Conservation (phyloP, 2,113 vertebrate genomes). For the Ia io region DNA sequence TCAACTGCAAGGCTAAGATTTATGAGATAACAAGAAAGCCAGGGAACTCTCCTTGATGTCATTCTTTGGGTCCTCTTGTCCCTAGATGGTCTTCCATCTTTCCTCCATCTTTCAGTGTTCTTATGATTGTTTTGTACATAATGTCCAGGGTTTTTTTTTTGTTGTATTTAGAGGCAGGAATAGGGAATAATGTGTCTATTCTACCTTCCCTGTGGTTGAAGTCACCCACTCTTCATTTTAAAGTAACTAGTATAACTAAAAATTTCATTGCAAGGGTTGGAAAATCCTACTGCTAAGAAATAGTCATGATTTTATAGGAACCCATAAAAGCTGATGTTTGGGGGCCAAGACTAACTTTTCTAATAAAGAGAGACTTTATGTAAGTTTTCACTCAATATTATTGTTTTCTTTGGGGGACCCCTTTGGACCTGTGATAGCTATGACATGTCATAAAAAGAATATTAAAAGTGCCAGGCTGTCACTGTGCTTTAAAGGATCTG, state of each 20-base stretch:
- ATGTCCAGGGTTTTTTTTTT: background rate
- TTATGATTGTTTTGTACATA: background rate
- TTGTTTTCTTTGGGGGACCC: constrained; percentile 37
- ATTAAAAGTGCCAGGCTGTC: constrained; percentile 29
- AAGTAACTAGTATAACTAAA: constrained; percentile 35
- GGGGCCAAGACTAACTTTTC: constrained; percentile 64
- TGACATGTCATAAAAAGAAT: constrained; percentile 49
- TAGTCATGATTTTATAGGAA: constrained; percentile 59
- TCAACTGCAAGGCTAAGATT: background rate
- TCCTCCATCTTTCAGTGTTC: background rate
- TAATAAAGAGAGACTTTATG: constrained; percentile 49
- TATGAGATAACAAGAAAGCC: background rate
- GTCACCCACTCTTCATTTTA: constrained; percentile 27
- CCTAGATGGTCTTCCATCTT: background rate
- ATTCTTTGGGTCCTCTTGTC: background rate
- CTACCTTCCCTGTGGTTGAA: constrained; percentile 3
- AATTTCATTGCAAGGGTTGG: constrained; percentile 49
- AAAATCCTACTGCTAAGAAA: constrained; percentile 58
- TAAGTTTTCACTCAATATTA: constrained; percentile 51
- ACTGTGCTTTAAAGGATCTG: background rate
- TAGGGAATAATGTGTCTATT: background rate
- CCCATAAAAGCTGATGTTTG: constrained; percentile 46
- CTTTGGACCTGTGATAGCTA: constrained; percentile 40
- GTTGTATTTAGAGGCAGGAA: background rate
- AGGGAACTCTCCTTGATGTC: background rate